A percentile compares a stretch with the other conserved stretches of the same genome.
Evolutionary conservation across 64 coral and sea anemone species (phyloP).

Genomic region (Actinia tenebrosa): DNA sequence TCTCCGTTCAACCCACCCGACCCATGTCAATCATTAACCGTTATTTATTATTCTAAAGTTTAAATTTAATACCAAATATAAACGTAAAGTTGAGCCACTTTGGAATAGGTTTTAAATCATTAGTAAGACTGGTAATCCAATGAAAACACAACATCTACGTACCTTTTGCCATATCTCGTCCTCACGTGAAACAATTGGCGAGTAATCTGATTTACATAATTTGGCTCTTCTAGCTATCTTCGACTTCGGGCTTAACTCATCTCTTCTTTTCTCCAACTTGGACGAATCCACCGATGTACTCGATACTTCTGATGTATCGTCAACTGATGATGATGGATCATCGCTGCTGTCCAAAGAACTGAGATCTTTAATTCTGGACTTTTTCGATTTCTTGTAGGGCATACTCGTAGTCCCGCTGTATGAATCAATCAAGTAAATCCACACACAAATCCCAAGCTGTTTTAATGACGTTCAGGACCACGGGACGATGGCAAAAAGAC

Average conservation of each 20-base stretch:
- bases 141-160: background rate
- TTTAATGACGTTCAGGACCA: background rate
- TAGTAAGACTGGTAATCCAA: background rate
- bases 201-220: slow-evolving; percentile 7
- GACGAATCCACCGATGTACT: background rate
- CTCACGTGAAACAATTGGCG: background rate
- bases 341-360: background rate
- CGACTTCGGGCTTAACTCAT: background rate
- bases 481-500: background rate
- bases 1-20: no score
- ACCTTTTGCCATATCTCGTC: background rate
- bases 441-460: background rate
- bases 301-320: background rate
- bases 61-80: background rate
- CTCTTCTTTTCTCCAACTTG: background rate
- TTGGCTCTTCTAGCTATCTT: background rate
- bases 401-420: background rate
- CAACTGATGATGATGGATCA: background rate
- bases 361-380: background rate
- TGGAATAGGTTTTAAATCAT: background rate
- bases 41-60: background rate
- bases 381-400: background rate
- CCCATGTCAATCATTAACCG: background rate
- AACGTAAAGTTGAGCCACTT: background rate
- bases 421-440: background rate